phyloP scores from a whole-genome alignment of 2,888 invertebrate species.

The Lasioglossum vierecki region DNA sequence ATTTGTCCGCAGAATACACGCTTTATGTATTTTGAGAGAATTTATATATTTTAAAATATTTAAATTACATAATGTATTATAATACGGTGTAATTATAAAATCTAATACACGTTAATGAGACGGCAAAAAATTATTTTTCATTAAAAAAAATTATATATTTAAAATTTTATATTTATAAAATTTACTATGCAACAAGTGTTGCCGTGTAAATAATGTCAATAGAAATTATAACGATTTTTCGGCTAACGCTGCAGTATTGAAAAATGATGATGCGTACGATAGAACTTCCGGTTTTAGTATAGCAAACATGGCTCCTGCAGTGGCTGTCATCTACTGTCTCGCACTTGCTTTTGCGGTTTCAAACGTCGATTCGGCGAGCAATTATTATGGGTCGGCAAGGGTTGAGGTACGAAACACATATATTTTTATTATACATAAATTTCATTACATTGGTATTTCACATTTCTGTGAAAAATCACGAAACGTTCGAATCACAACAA shows the following conservation, averaged over 20 bases:
- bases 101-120: not conserved
- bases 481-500: not conserved
- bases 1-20: not conserved
- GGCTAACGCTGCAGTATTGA: not conserved
- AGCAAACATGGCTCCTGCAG: constrained; percentile 69
- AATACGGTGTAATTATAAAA: not conserved
- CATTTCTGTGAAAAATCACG: constrained; percentile 5
- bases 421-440: not conserved
- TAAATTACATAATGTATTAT: not conserved
- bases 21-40: not conserved
- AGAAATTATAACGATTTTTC: constrained; percentile 8
- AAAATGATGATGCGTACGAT: not conserved
- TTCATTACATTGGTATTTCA: not conserved
- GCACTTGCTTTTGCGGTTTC: constrained; percentile 46
- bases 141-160: not conserved
- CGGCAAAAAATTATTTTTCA: not conserved
- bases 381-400: constrained; percentile 68
- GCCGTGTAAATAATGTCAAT: not conserved
- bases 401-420: constrained; percentile 67
- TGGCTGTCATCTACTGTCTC: constrained; percentile 53
- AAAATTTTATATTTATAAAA: not conserved
- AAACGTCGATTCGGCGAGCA: constrained; percentile 41
- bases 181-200: too few species aligned
- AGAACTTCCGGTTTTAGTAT: constrained; percentile 47
- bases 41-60: not conserved